These are phyloP conservation scores for Conistra vaccinii DNA, from an alignment of 2,888 invertebrate species.

Conservation along the genomic window DNA sequence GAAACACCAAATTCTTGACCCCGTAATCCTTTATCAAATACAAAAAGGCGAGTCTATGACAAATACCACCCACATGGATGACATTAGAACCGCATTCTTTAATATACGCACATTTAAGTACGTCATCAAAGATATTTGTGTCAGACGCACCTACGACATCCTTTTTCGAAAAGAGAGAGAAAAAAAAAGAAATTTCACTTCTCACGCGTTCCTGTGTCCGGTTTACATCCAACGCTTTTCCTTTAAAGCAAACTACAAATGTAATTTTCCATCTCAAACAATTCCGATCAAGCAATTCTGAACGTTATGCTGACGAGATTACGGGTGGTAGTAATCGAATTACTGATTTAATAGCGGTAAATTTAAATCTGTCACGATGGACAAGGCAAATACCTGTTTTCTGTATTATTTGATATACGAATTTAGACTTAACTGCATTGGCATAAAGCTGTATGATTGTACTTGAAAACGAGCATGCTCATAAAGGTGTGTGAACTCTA, in stretches of 20 bases:
- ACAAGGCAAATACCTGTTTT: constrained; percentile 75
- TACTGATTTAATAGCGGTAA: constrained; percentile 56
- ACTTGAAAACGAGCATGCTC: constrained; percentile 55
- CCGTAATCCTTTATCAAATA: constrained; percentile 27
- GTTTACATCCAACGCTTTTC: constrained; percentile 87
- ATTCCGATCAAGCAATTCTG: constrained; percentile 44
- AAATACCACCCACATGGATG: constrained; percentile 33
- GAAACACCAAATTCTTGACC: constrained; percentile 33
- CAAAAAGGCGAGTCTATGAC: constrained; percentile 22
- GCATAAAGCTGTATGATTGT: constrained; percentile 60
- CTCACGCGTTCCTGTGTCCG: constrained; percentile 86
- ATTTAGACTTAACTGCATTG: constrained; percentile 67
- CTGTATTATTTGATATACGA: constrained; percentile 62
- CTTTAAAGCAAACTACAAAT: constrained; percentile 78
- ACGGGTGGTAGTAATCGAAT: constrained; percentile 44
- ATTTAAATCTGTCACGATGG: constrained; percentile 69
- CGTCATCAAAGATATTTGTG: constrained; percentile 79
- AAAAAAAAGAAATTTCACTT: constrained; percentile 84
- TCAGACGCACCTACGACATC: constrained; percentile 82
- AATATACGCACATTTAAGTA: constrained; percentile 57
- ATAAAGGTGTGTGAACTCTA: constrained; percentile 75
- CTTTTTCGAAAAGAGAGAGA: constrained; percentile 82
- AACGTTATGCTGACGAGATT: constrained; percentile 60
- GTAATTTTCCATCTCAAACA: constrained; percentile 35
- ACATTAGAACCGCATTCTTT: constrained; percentile 60